Evolutionary conservation across 2,113 vertebrate species (phyloP).

Genomic region (Isurus oxyrinchus): DNA sequence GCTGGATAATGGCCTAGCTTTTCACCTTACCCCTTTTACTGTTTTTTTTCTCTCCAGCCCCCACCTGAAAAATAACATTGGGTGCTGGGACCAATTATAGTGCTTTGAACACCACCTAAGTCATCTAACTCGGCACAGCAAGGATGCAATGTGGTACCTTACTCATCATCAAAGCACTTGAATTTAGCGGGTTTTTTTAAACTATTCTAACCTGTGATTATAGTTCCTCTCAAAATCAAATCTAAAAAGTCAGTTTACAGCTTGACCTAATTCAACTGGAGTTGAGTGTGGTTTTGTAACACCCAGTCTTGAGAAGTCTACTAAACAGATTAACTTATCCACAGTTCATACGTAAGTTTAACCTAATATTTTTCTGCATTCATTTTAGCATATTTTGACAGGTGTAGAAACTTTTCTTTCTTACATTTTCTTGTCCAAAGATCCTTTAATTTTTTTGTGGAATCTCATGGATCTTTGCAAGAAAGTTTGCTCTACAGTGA

Average conservation of each 20-base stretch:
- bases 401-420: neutral
- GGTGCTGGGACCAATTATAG: neutral
- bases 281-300: neutral
- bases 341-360: no score
- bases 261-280: neutral
- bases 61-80: neutral
- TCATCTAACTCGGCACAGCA: neutral
- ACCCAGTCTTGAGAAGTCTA: neutral
- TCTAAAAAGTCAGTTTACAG: neutral
- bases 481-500: neutral
- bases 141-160: neutral
- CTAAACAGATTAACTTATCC: neutral
- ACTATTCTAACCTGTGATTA: neutral
- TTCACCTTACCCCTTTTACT: neutral
- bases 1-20: neutral
- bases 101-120: neutral
- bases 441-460: neutral
- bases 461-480: neutral
- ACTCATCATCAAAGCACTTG: no score
- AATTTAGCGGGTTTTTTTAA: neutral
- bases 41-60: neutral
- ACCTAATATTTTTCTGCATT: no score
- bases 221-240: neutral
- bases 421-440: neutral
- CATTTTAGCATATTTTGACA: neutral